phyloP scores from a whole-genome alignment of 2,797 vertebrate species.

The Gymnoscopelus microlampas region DNA sequence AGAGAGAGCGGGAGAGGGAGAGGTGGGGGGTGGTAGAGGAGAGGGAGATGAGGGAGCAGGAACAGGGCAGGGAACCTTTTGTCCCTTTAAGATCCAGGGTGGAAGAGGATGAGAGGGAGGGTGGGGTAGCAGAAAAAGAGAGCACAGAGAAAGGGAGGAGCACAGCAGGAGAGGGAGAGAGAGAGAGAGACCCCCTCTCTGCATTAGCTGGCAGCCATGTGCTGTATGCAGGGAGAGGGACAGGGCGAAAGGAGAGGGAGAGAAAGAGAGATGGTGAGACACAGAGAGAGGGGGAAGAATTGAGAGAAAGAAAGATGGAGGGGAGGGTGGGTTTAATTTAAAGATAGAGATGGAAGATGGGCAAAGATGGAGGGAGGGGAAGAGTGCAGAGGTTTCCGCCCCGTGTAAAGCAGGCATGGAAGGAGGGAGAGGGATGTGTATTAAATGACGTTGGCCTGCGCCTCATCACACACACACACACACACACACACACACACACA shows the following conservation, averaged over 20 bases:
- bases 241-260: not conserved
- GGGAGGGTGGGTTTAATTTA: not conserved
- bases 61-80: not conserved
- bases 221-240: not conserved
- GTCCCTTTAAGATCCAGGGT: no score
- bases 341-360: not conserved
- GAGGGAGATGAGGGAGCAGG: not conserved
- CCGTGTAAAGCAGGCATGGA: not conserved
- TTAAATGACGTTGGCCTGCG: no score
- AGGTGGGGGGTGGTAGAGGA: not conserved
- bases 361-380: not conserved
- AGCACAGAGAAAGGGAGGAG: not conserved
- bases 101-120: conserved; percentile 1
- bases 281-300: no score
- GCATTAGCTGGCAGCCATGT: not conserved
- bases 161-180: conserved; percentile 1
- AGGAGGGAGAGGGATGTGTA: not conserved
- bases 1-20: not conserved
- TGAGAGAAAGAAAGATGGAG: not conserved
- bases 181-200: not conserved
- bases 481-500: not conserved
- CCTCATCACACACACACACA: not conserved
- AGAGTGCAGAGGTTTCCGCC: not conserved
- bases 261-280: not conserved
- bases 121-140: not conserved